Conservation (phyloP, 2,113 vertebrate genomes). For the Tachuris rubrigastra region DNA sequence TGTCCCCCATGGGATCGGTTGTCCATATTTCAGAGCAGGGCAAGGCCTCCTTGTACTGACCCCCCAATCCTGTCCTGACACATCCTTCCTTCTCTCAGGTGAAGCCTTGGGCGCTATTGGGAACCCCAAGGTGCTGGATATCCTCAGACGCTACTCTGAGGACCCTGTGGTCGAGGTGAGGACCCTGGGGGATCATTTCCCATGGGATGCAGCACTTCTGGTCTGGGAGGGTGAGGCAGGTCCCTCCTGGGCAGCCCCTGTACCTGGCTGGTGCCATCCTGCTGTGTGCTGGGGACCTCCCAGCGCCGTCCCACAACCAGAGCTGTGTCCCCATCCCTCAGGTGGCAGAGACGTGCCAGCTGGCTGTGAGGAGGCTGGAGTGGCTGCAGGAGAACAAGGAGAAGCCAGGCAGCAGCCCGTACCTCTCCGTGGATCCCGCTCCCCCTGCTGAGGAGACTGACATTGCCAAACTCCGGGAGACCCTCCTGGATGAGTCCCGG, state of each 20-base stretch:
- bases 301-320: neutral
- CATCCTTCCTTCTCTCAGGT: slow-evolving; percentile 67
- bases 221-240: rapidly evolving
- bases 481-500: slow-evolving; percentile 80
- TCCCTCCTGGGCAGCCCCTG: neutral
- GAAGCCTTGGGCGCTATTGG: slow-evolving; percentile 95
- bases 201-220: neutral
- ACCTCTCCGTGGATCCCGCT: slow-evolving; percentile 89
- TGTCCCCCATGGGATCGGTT: rapidly evolving
- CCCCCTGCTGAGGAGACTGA: slow-evolving; percentile 79
- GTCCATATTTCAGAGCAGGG: neutral
- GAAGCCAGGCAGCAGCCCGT: slow-evolving; percentile 65
- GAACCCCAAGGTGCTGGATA: slow-evolving; percentile 80
- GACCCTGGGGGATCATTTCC: too few relatives aligned
- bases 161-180: slow-evolving; percentile 88
- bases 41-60: rapidly evolving
- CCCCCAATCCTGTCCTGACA: rapidly evolving
- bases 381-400: slow-evolving; percentile 81
- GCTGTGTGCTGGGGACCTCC: neutral
- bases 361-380: slow-evolving; percentile 84
- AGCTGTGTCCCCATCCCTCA: neutral
- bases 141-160: slow-evolving; percentile 81
- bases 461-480: slow-evolving; percentile 68
- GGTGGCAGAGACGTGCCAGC: slow-evolving; percentile 95
- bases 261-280: neutral